Percentiles rank a stretch among this genome's conserved stretches.
Evolutionary conservation across 2,888 invertebrate species (phyloP).

Genomic region (Chromoteleia sp.): DNA sequence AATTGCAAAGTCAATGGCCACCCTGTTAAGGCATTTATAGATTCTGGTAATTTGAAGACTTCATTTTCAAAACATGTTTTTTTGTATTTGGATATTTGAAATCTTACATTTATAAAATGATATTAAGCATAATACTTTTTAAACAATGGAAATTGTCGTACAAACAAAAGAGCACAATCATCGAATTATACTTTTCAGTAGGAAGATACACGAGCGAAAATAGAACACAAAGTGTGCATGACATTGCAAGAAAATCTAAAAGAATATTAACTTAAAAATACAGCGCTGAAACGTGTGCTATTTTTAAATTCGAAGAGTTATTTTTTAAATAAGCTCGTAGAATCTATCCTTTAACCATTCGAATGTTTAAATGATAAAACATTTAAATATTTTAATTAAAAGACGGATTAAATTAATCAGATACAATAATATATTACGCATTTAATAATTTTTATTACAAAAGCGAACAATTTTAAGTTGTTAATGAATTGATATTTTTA

Average conservation of each 20-base stretch:
- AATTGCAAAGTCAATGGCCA: slow-evolving; percentile 98
- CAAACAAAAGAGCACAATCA: background rate
- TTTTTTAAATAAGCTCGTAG: background rate
- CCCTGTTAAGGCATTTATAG: slow-evolving; percentile 99
- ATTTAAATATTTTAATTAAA: too few species aligned
- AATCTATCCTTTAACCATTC: background rate
- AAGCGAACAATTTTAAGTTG: too few species aligned
- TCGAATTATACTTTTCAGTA: slow-evolving; percentile 10
- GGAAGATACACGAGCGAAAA: slow-evolving; percentile 35
- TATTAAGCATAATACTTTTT: too few species aligned
- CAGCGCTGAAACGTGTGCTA: slow-evolving; percentile 17
- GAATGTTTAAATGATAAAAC: background rate
- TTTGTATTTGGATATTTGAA: too few species aligned
- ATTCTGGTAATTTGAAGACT: slow-evolving; percentile 90
- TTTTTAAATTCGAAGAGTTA: slow-evolving; percentile 47
- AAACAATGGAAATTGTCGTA: background rate
- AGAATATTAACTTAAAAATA: slow-evolving; percentile 40
- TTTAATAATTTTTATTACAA: too few species aligned
- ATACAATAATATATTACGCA: too few species aligned
- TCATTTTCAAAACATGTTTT: too few species aligned
- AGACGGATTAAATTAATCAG: too few species aligned
- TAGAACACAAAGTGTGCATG: slow-evolving; percentile 55
- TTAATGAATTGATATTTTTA: slow-evolving; percentile 75
- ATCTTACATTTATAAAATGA: too few species aligned
- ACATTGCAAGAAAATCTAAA: slow-evolving; percentile 41